Evolutionary conservation across 2,113 vertebrate genomes (phyloP).

Genomic region (Macquaria australasica): DNA sequence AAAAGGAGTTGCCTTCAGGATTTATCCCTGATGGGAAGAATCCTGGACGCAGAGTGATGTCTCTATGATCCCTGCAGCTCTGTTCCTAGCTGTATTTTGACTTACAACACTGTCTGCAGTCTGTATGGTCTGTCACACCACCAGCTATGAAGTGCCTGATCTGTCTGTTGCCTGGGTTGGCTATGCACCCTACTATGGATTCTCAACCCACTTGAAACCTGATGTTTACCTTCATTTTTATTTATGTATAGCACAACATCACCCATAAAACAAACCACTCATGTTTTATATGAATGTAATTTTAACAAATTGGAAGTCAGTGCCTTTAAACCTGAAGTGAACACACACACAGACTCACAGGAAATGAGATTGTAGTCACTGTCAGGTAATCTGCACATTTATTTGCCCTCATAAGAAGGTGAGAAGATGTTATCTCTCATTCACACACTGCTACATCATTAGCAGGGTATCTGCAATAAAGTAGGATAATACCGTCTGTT

Average conservation of each 20-base stretch:
- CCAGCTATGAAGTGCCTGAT: not conserved
- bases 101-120: not conserved
- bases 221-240: not conserved
- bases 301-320: not conserved
- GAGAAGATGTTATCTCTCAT: conserved; percentile 1
- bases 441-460: conserved; percentile 17
- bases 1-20: not conserved
- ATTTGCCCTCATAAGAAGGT: conserved; percentile 3
- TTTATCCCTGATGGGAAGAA: not conserved
- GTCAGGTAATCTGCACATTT: conserved; percentile 21
- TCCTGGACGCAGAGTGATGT: not conserved
- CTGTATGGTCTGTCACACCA: not conserved
- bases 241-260: not conserved
- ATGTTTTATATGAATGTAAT: not conserved
- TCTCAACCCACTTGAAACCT: not conserved
- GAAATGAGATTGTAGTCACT: not conserved
- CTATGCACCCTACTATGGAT: not conserved
- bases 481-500: not conserved
- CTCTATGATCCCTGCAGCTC: conserved; percentile 8
- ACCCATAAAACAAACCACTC: not conserved
- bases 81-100: not conserved
- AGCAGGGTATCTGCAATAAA: conserved; percentile 16
- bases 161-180: not conserved
- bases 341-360: not conserved
- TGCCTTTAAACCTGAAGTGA: not conserved